A percentile compares a stretch with the other conserved stretches of the same genome.
Evolutionary conservation across 2,888 invertebrate species (phyloP).

Genomic region (Scelioninae gen. 1): DNA sequence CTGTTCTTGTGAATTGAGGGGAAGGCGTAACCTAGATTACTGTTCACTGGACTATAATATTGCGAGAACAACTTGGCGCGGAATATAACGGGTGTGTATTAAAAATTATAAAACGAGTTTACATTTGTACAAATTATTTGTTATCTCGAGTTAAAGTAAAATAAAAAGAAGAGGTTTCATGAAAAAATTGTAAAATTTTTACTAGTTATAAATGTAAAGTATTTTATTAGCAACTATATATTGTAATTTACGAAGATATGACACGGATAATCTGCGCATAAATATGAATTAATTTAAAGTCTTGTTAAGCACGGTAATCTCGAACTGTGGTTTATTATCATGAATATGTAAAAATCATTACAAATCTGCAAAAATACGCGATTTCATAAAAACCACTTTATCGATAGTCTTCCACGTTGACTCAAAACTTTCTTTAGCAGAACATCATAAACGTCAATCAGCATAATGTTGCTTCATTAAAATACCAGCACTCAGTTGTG

Average conservation of each 20-base stretch:
- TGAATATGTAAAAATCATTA: background rate
- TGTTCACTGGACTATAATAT: constrained; percentile 79
- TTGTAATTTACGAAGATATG: too few species aligned
- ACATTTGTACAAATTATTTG: too few species aligned
- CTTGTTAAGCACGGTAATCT: background rate
- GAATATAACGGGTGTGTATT: constrained; percentile 76
- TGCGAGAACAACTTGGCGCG: constrained; percentile 75
- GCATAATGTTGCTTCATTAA: constrained; percentile 25
- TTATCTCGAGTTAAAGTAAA: too few species aligned
- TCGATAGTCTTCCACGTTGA: constrained; percentile 1
- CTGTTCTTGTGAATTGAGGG: constrained; percentile 75
- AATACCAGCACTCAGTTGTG: constrained; percentile 16
- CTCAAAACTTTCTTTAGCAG: constrained; percentile 16
- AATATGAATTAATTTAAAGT: constrained; percentile 2
- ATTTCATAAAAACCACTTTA: constrained; percentile 16
- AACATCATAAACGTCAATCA: constrained; percentile 20
- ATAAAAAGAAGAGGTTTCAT: too few species aligned
- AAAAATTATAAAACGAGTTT: too few species aligned
- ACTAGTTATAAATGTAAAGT: background rate
- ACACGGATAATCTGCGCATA: background rate
- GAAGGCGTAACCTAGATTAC: constrained; percentile 80
- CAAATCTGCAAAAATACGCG: background rate
- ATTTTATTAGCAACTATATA: too few species aligned
- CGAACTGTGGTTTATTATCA: too few species aligned
- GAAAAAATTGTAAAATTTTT: background rate